Evolutionary conservation across 2,797 vertebrate species (phyloP).

Genomic region (Petrocephalus sullivani): DNA sequence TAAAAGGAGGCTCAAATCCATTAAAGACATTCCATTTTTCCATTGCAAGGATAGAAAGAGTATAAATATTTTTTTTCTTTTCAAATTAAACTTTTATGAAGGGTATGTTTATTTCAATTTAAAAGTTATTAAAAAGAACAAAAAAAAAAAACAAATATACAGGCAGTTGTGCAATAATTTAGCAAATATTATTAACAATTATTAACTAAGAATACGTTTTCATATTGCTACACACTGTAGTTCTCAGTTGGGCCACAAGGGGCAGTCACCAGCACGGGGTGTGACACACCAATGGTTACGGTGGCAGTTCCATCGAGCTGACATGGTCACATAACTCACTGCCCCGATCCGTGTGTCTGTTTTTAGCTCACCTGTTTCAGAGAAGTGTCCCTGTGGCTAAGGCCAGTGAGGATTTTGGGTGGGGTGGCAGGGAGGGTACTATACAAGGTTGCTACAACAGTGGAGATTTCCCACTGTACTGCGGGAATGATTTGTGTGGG

Average conservation of each 20-base stretch:
- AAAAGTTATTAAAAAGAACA: slow-evolving; percentile 45
- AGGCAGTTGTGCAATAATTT: slow-evolving; percentile 53
- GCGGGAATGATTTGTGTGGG: slow-evolving; percentile 15
- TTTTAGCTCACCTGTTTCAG: background rate
- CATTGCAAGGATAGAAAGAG: slow-evolving; percentile 51
- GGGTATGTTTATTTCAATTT: slow-evolving; percentile 32
- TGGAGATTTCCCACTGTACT: slow-evolving; percentile 29
- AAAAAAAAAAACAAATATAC: slow-evolving; percentile 51
- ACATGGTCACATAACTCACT: background rate
- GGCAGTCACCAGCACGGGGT: background rate
- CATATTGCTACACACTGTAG: slow-evolving; percentile 54
- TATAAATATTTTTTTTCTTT: slow-evolving; percentile 48
- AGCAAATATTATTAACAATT: slow-evolving; percentile 54
- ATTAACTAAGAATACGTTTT: slow-evolving; percentile 49
- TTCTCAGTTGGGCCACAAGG: slow-evolving; percentile 10
- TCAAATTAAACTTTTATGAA: slow-evolving; percentile 45
- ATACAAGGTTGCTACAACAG: slow-evolving; percentile 32
- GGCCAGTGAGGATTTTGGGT: background rate
- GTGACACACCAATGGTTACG: background rate
- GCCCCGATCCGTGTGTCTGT: background rate
- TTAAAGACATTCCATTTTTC: slow-evolving; percentile 63
- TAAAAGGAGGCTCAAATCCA: slow-evolving; percentile 42
- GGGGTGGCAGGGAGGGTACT: slow-evolving; percentile 7
- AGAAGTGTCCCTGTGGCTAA: background rate
- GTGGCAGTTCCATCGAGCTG: background rate